Evolutionary conservation across 1,140 invertebrate species (phyloP).

Genomic region (Leptinotarsa lineolata): DNA sequence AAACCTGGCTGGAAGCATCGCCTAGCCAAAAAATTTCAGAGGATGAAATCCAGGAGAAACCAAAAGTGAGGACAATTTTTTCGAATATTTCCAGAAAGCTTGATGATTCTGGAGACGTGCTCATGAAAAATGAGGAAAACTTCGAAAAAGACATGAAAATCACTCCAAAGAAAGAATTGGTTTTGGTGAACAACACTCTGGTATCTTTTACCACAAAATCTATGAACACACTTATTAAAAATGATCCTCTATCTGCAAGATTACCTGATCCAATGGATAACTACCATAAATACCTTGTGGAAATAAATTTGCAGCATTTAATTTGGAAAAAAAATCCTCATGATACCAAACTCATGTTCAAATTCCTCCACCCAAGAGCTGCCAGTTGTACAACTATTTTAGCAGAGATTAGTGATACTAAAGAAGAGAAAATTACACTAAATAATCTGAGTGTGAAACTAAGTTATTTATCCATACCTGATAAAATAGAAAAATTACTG

Average conservation of each 20-base stretch:
- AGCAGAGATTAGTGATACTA: conserved; percentile 28
- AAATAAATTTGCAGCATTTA: conserved; percentile 33
- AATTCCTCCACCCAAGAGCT: conserved; percentile 58
- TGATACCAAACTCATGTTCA: conserved; percentile 37
- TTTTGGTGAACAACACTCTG: background rate
- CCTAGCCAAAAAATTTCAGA: background rate
- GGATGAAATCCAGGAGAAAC: conserved; percentile 20
- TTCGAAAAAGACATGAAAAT: background rate
- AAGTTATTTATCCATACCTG: conserved; percentile 55
- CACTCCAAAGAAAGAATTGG: background rate
- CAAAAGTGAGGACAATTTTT: conserved; percentile 19
- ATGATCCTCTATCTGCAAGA: conserved; percentile 29
- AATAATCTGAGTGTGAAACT: conserved; percentile 57
- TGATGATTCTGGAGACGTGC: conserved; percentile 16
- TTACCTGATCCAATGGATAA: conserved; percentile 20
- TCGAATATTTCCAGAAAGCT: conserved; percentile 14
- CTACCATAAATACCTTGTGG: conserved; percentile 33
- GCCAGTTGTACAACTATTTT: conserved; percentile 46
- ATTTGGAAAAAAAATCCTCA: conserved; percentile 29
- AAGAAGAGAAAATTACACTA: conserved; percentile 50
- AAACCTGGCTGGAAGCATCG: conserved; percentile 30
- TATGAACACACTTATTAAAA: conserved; percentile 36
- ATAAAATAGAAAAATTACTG: conserved; percentile 55
- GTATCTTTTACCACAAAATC: conserved; percentile 33
- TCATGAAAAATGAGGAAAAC: background rate